Percentiles rank a stretch among this genome's conserved stretches.
Conservation (phyloP, 2,888 invertebrate genomes). For the Cheilosia vulpina region DNA sequence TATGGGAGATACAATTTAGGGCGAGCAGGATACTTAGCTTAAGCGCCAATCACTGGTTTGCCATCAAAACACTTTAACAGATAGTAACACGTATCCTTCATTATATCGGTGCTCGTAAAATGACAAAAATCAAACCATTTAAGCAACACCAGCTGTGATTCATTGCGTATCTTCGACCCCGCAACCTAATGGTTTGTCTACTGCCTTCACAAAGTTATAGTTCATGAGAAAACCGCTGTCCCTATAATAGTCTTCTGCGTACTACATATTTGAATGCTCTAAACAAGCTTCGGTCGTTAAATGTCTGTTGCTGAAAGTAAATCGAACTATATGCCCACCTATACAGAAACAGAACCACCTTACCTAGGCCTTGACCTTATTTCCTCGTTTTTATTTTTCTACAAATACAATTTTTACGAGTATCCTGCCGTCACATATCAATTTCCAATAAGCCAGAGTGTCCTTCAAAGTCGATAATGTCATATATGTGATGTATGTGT, state of each 20-base stretch:
- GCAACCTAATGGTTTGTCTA: too few species aligned
- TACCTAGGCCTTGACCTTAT: neutral
- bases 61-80: too few species aligned
- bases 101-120: too few species aligned
- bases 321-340: neutral
- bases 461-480: conserved; percentile 9
- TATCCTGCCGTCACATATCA: neutral
- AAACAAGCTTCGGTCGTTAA: neutral
- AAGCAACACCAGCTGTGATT: too few species aligned
- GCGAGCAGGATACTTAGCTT: too few species aligned
- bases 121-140: too few species aligned
- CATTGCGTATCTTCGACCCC: too few species aligned
- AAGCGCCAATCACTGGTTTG: too few species aligned
- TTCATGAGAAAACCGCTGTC: neutral
- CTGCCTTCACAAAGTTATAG: neutral
- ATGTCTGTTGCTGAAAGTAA: neutral
- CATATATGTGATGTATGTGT: neutral
- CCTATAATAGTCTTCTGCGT: neutral
- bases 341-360: neutral
- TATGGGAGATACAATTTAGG: too few species aligned
- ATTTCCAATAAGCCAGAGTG: neutral
- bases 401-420: neutral
- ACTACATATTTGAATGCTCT: neutral
- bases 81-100: too few species aligned
- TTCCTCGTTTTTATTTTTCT: neutral